Evolutionary conservation across 2,888 invertebrate species (phyloP), one percentile per base, ranked within the genome.

Genomic region (Spilarctia lutea): DNA sequence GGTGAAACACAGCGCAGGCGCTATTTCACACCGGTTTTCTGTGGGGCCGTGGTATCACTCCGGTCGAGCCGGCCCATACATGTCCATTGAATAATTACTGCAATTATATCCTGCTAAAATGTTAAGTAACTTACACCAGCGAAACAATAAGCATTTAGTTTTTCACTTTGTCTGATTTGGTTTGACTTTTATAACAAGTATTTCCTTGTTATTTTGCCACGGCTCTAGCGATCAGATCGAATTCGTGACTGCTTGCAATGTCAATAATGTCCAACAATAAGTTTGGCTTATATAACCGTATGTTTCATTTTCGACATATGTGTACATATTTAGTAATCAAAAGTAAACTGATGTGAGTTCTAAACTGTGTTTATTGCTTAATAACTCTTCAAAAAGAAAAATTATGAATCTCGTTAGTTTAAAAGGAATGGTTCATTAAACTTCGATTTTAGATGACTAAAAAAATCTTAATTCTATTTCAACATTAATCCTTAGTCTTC

Each of bases 401-500:
- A 56, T 60, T 56, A 60, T 48, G 27, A 52, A 35, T 52, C 48
- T 65, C 30, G 10, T 65, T 69, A 65, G 24, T 65, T 18, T 65
- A 30, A 60, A 74, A 67, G 69, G 27, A 75, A 45, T 56, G 60
- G 18, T 60, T 75, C 48, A 70, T 75, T 73, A 73, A 70, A 68
- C 68, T 71, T 76, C 45, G 42, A 60, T 18, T 65, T 56, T 67
- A 70, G 65, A 68, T 72, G 68, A 18, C 27, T 39, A 42, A 74
- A 80, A 79, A 76, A 76, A 78, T 75, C 66, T 77, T 75, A 80
- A 84, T 77, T 79, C 72, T 75, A 16, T 79, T 77, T 80, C 60
- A 76, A 83, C 78, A 83, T 82, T 85, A 82, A 83, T 81, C 79
- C 81, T 79, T 77, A 78, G 74, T 80, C 76, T 79, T 81, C 79